phyloP scores from a whole-genome alignment of 2,888 invertebrate species.

The Drosophila pegasa region DNA sequence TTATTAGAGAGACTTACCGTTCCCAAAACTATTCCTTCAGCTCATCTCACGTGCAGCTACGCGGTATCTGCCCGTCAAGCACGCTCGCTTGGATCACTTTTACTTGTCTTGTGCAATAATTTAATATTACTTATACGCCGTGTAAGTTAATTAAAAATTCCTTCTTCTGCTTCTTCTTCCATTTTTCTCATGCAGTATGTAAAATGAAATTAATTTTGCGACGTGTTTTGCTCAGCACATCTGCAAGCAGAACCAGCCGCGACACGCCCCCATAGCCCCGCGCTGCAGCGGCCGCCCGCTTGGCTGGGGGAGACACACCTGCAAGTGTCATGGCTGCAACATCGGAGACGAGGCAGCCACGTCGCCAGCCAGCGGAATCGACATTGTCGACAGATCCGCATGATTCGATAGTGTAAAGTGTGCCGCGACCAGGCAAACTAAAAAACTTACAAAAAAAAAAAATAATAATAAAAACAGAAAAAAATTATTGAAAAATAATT shows the following conservation, averaged over 20 bases:
- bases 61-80: not conserved
- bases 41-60: too few relatives aligned
- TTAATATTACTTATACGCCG: conserved; percentile 76
- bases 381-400: conserved; percentile 54
- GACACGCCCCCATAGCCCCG: conserved; percentile 34
- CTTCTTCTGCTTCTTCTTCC: too few relatives aligned
- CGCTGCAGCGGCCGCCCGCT: not conserved
- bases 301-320: conserved; percentile 46
- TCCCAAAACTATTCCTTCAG: too few relatives aligned
- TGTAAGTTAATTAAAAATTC: conserved; percentile 82
- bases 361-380: conserved; percentile 19
- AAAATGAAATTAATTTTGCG: conserved; percentile 78
- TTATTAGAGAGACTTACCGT: too few relatives aligned
- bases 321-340: conserved; percentile 55
- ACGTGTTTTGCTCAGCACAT: conserved; percentile 65
- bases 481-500: conserved; percentile 62
- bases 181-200: conserved; percentile 42
- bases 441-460: conserved; percentile 19
- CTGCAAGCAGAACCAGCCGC: conserved; percentile 52
- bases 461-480: conserved; percentile 9
- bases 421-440: conserved; percentile 52
- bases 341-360: conserved; percentile 27
- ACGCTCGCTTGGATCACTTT: not conserved
- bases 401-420: conserved; percentile 78
- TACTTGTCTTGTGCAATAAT: conserved; percentile 45